Evolutionary conservation across 92 coral and sea anemone genomes (phyloP).

Genomic region (Palythoa grandiflora): DNA sequence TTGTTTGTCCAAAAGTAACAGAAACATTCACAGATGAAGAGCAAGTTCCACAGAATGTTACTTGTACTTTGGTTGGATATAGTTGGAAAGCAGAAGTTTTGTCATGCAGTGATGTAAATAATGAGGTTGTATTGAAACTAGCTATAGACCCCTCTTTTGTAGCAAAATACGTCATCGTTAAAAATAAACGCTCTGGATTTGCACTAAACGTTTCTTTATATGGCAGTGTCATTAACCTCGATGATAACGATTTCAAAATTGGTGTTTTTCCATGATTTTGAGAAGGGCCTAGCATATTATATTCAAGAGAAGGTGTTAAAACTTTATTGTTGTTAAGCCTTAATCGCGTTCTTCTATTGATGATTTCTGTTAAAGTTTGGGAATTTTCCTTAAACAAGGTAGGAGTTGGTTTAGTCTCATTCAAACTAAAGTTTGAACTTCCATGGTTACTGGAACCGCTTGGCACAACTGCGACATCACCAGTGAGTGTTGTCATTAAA

Average conservation of each 20-base stretch:
- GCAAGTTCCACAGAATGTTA: background rate
- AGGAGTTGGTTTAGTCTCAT: slow-evolving; percentile 1
- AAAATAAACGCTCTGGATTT: too few relatives aligned
- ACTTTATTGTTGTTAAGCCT: background rate
- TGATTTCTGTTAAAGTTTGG: background rate
- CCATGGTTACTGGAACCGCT: too few relatives aligned
- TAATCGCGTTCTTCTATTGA: background rate
- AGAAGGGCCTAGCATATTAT: background rate
- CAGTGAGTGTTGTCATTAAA: slow-evolving; percentile 26
- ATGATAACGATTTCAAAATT: background rate
- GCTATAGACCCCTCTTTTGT: background rate
- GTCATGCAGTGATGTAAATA: background rate
- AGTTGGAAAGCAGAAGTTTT: background rate
- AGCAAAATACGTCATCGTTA: background rate
- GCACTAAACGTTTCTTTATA: background rate
- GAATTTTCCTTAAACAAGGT: background rate
- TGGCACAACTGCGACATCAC: slow-evolving; percentile 9
- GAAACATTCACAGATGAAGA: slow-evolving; percentile 10
- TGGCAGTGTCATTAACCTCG: background rate
- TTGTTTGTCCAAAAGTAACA: background rate
- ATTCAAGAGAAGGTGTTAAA: background rate
- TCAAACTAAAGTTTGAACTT: slow-evolving; percentile 7
- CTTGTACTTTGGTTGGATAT: slow-evolving; percentile 4
- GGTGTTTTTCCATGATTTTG: background rate
- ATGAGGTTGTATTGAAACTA: background rate